phyloP scores from a whole-genome alignment of 2,113 vertebrate species.

The Ceratotherium simum region DNA sequence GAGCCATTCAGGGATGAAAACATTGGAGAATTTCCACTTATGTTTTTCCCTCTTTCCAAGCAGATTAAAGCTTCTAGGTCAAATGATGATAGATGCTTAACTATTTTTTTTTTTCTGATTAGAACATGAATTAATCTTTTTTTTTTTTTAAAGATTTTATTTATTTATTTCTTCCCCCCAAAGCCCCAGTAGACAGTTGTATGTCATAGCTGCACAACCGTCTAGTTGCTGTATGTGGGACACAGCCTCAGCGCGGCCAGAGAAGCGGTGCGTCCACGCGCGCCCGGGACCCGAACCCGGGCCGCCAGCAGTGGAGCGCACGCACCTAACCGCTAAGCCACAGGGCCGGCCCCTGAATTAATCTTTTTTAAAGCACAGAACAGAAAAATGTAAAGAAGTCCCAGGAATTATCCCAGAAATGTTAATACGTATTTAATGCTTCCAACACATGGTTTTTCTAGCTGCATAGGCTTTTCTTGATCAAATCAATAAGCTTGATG shows the following conservation, averaged over 20 bases:
- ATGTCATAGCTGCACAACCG: too few species aligned
- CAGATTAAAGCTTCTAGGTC: neutral
- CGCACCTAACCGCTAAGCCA: too few species aligned
- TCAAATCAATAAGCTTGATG: neutral
- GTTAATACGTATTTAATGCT: slow-evolving; percentile 40
- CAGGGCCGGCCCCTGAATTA: too few species aligned
- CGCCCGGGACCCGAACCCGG: too few species aligned
- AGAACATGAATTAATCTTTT: slow-evolving; percentile 22
- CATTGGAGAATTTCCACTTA: neutral
- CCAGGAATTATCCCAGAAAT: slow-evolving; percentile 28
- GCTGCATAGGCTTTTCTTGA: slow-evolving; percentile 9
- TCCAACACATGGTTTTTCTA: neutral
- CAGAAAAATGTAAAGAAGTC: neutral
- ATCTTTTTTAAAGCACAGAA: neutral
- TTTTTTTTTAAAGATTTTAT: too few species aligned
- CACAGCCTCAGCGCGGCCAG: too few species aligned
- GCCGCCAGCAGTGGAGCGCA: too few species aligned
- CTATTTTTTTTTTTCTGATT: neutral
- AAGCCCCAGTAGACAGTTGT: too few species aligned
- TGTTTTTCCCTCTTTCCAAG: neutral
- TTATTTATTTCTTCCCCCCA: too few species aligned
- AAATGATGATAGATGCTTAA: slow-evolving; percentile 16
- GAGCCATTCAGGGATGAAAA: slow-evolving; percentile 4
- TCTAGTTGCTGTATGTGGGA: too few species aligned
- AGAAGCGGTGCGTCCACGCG: too few species aligned